Evolutionary conservation across 2,888 invertebrate genomes (phyloP), one percentile per base, ranked within the genome.

Genomic region (Palloptera scutellata): DNA sequence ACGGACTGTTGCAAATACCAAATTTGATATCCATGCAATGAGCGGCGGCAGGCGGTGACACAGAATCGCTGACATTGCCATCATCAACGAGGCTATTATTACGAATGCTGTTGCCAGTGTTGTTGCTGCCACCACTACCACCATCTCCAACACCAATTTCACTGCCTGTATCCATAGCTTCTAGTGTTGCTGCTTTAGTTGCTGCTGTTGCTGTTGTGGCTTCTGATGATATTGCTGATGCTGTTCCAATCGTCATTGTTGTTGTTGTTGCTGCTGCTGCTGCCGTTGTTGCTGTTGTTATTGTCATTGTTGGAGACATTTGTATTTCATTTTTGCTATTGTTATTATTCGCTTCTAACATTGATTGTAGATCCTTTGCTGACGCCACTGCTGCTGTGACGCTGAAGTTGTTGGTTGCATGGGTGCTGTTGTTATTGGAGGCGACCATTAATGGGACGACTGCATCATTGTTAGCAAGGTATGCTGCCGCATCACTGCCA

Each of bases 21-120:
- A 80, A 79, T 74, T 83, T 83, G 72, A 82, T 79, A 70, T 83
- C 83, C 75, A 80, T 77, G 74, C 80, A 81, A 65, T 78, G 76
- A 40, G 71, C 71, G 52, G 77, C 72, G 64, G 83, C 83, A 30
- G 30, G 30, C 30, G 30, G 30, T 30, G 30, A 30, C 6, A 30
- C 30, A 51, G 72, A 76, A 71, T 81, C 82, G 75, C 79, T 83
- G 73, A 70, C 73, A 68, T 77, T 75, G 43, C 75, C 75, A 66
- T 77, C 78, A 63, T 70, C 75, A n/a, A 69, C 71, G 61, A 70
- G 69, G 61, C 74, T 71, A 68, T 72, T 75, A 68, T 71, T 73
- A 48, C 70, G 61, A 52, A 64, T 59, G 67, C 63, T 63, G 65
- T 60, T 66, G 68, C 59, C 58, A 64, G n/a, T n/a, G n/a, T 58